Evolutionary conservation across 2,797 vertebrate species (phyloP), one percentile per base, ranked within the genome.

Genomic region (Gouania willdenowi): DNA sequence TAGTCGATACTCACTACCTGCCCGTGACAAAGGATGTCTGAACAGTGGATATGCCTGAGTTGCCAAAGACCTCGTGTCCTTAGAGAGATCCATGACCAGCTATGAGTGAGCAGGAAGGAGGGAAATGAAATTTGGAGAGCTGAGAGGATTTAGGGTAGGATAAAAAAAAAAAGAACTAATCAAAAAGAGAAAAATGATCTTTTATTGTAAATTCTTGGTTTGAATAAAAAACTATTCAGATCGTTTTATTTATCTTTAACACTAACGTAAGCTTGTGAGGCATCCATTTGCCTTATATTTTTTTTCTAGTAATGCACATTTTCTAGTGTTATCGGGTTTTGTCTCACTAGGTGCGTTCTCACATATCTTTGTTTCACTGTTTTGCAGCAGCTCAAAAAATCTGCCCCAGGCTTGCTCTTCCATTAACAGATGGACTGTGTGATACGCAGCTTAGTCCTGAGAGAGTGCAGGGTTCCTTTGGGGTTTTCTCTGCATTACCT

Each of bases 31-130:
- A 57, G 75, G 55, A 64, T 71, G 73, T 73, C 72, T 77, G 71
- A 76, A 72, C 36, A 37, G 50, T 16, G 52, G 86, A 68, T 65
- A 85, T 58, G 79, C 73, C 54, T 63, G 68, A 66, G 40, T 79
- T 65, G 70, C 77, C 77, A 78, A 75, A 81, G 73, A 75, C 73
- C 69, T 73, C 72, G 32, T 18, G 3, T 55, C 62, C 78, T 66
- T 31, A 61, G 61, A 73, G 57, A 66, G 78, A 80, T 83, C 79
- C 24, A 67, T 82, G 78, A 69, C 77, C 44, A 60, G 45, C 59
- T 52, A 52, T 66, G 70, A 83, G 65, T 56, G 64, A 74, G 70
- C 73, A 76, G 72, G 54, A 76, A 74, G 27, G 53, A 65, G 53
- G 65, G 71, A 76, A 83, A 83, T 75, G 60, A 75, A 79, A 71